Percentiles rank a stretch among this genome's conserved stretches.
Evolutionary conservation across 2,797 vertebrate genomes (phyloP).

Genomic region (Urocyon cinereoargenteus): DNA sequence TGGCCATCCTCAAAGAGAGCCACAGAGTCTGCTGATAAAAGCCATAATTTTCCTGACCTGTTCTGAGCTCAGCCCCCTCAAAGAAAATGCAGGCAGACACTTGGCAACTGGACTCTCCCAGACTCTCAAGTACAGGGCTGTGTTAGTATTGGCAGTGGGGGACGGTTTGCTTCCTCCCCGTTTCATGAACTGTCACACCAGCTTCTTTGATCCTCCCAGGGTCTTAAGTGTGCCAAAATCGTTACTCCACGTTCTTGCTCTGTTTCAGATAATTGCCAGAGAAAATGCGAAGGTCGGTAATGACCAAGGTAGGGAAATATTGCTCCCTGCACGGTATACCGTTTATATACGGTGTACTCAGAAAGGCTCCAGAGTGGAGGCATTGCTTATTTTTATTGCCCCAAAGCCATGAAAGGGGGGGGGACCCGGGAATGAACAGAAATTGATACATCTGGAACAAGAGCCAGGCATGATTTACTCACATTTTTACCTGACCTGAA

Average conservation of each 20-base stretch:
- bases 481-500: conserved; percentile 88
- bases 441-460: conserved; percentile 87
- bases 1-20: conserved; percentile 72
- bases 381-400: conserved; percentile 89
- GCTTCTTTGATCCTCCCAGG: conserved; percentile 86
- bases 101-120: conserved; percentile 80
- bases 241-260: conserved; percentile 81
- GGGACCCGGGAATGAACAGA: conserved; percentile 78
- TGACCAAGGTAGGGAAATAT: conserved; percentile 77
- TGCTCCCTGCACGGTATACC: conserved; percentile 66
- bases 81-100: conserved; percentile 84
- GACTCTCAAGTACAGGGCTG: conserved; percentile 48
- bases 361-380: conserved; percentile 84
- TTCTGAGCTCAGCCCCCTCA: conserved; percentile 36
- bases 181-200: conserved; percentile 84
- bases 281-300: conserved; percentile 78
- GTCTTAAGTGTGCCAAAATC: conserved; percentile 78
- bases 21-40: conserved; percentile 74
- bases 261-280: conserved; percentile 84
- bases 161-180: conserved; percentile 81
- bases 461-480: conserved; percentile 88
- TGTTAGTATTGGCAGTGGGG: conserved; percentile 87
- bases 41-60: conserved; percentile 73
- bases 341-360: conserved; percentile 79
- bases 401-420: conserved; percentile 85